Evolutionary conservation across 2,113 vertebrate species (phyloP).

Genomic region (Cyprinodon variegatus): DNA sequence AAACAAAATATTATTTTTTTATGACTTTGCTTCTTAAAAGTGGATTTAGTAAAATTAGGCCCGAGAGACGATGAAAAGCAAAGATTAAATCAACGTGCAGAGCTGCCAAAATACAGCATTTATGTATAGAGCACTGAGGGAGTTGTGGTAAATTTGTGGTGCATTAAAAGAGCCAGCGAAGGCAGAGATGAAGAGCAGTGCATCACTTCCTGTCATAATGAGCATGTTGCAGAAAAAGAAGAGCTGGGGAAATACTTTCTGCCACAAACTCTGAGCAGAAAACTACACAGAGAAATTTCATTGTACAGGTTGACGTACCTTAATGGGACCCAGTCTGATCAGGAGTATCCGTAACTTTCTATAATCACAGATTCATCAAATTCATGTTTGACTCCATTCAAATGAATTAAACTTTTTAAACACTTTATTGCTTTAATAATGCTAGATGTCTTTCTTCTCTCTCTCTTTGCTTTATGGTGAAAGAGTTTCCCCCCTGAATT

Average conservation of each 20-base stretch:
- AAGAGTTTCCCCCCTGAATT: neutral
- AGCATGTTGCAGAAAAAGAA: slow-evolving; percentile 10
- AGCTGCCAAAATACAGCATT: neutral
- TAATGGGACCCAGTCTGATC: neutral
- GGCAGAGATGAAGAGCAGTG: neutral
- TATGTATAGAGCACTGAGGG: neutral
- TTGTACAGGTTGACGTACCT: neutral
- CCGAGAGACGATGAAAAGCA: neutral
- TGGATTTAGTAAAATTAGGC: neutral
- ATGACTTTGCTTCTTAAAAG: neutral
- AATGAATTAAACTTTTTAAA: neutral
- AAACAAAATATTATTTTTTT: neutral
- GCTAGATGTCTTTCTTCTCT: neutral
- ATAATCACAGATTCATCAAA: neutral
- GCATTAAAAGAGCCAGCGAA: neutral
- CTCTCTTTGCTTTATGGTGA: neutral
- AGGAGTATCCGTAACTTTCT: no score
- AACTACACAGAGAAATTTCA: neutral
- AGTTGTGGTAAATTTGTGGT: neutral
- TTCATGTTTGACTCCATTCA: neutral
- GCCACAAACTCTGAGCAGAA: neutral
- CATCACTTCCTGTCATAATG: slow-evolving; percentile 41
- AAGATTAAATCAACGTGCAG: neutral
- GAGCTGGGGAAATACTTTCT: slow-evolving; percentile 29
- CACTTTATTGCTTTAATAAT: neutral